A percentile compares a stretch with the other conserved stretches of the same genome.
phyloP scores from a whole-genome alignment of 2,797 vertebrate species.

The Trachurus trachurus region DNA sequence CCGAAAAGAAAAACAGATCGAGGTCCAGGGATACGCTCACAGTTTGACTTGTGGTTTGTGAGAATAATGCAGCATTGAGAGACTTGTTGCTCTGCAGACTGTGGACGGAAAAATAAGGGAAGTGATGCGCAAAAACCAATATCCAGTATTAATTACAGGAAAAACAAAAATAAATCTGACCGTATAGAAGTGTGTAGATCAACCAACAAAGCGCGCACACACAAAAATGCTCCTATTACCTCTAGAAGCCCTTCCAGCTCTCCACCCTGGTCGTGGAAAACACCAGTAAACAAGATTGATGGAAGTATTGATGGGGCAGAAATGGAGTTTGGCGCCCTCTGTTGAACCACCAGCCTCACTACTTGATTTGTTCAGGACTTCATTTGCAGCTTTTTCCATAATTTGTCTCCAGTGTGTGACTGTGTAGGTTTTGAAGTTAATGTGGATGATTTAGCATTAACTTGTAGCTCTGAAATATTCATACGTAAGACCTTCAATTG shows the following conservation, averaged over 20 bases:
- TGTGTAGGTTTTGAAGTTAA: background rate
- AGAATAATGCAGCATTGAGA: constrained; percentile 22
- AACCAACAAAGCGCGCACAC: too few species aligned
- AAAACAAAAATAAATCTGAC: constrained; percentile 4
- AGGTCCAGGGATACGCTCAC: constrained; percentile 12
- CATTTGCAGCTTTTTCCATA: background rate
- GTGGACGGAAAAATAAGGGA: constrained; percentile 18
- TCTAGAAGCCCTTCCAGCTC: background rate
- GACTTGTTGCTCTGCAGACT: constrained; percentile 1
- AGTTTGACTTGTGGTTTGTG: constrained; percentile 34
- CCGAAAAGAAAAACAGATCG: constrained; percentile 39
- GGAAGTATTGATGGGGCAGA: background rate
- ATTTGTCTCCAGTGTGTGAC: background rate
- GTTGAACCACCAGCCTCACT: constrained; percentile 12
- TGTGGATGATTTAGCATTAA: background rate
- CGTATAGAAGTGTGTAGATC: background rate
- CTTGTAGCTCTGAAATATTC: background rate
- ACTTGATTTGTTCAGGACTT: background rate
- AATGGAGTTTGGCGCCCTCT: constrained; percentile 60
- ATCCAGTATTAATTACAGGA: constrained; percentile 14
- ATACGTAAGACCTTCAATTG: background rate
- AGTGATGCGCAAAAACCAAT: constrained; percentile 5
- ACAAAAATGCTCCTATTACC: background rate
- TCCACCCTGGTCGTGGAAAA: constrained; percentile 26
- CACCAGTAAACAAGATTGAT: constrained; percentile 6